These are phyloP conservation scores for Halesus radiatus DNA, from an alignment of 1,140 invertebrate species.

Conservation along the genomic window DNA sequence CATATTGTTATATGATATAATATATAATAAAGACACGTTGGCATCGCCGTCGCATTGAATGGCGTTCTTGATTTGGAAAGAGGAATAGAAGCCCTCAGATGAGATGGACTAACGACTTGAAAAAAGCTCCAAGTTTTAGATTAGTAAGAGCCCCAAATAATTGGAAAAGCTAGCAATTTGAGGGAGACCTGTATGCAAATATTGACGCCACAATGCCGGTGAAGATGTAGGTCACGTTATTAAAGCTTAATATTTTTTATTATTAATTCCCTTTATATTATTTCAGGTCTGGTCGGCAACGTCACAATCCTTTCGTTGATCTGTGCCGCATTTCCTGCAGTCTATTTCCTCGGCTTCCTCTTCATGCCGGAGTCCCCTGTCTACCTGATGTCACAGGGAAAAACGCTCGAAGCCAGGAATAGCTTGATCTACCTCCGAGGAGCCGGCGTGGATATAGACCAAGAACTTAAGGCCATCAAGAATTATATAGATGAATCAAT, in stretches of 20 bases:
- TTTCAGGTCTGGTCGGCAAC: constrained; percentile 72
- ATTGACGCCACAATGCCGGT: not conserved
- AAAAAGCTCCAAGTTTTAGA: no score
- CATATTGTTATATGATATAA: no score
- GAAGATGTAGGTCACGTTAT: not conserved
- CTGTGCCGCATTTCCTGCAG: constrained; percentile 76
- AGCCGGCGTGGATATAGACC: constrained; percentile 76
- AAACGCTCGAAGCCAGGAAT: constrained; percentile 72
- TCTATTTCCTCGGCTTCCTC: constrained; percentile 78
- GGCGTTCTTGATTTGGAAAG: no score
- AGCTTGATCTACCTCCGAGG: constrained; percentile 79
- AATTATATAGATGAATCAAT: constrained; percentile 64
- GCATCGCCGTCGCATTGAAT: no score
- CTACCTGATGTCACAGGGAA: constrained; percentile 70
- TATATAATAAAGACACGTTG: no score
- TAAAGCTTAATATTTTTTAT: not conserved
- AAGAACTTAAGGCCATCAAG: constrained; percentile 73
- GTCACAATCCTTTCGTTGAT: constrained; percentile 76
- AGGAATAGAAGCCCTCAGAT: no score
- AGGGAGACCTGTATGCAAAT: not conserved
- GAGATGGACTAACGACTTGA: no score
- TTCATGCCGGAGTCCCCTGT: constrained; percentile 85
- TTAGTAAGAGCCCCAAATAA: not conserved
- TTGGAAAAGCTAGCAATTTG: not conserved
- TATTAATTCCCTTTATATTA: not conserved